A percentile compares a stretch with the other conserved stretches of the same genome.
phyloP scores from a whole-genome alignment of 2,888 invertebrate genomes.

The Sympetrum striolatum region DNA sequence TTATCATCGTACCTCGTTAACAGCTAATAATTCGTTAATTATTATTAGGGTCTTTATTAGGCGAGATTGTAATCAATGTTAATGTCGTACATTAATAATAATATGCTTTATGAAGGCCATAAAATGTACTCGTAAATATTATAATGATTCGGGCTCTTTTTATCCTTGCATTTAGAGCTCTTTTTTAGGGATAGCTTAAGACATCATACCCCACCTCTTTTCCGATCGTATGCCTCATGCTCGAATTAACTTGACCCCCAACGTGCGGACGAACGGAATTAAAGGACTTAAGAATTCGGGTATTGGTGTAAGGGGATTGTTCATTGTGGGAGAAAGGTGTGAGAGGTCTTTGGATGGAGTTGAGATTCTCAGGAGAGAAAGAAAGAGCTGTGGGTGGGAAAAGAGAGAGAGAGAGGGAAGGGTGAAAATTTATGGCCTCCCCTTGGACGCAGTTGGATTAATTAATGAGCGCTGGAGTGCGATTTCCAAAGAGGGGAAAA shows the following conservation, averaged over 20 bases:
- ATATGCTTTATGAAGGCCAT: too few species aligned
- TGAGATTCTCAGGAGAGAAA: not conserved
- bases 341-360: not conserved
- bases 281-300: not conserved
- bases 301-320: not conserved
- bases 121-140: too few species aligned
- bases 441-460: constrained; percentile 42
- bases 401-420: not conserved
- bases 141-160: too few species aligned
- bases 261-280: not conserved
- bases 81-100: too few species aligned
- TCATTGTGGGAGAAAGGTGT: not conserved
- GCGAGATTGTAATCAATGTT: too few species aligned
- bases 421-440: constrained; percentile 35
- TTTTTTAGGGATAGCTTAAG: too few species aligned
- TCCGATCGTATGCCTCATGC: not conserved
- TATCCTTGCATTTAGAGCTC: too few species aligned
- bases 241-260: not conserved
- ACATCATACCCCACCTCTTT: too few species aligned
- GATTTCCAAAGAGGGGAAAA: constrained; percentile 16
- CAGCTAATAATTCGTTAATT: too few species aligned
- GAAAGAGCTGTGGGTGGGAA: not conserved
- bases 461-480: constrained; percentile 34
- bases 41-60: too few species aligned
- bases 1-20: too few species aligned